Evolutionary conservation across 2,797 vertebrate genomes (phyloP), one percentile per base, ranked within the genome.

Genomic region (Karalla daura): DNA sequence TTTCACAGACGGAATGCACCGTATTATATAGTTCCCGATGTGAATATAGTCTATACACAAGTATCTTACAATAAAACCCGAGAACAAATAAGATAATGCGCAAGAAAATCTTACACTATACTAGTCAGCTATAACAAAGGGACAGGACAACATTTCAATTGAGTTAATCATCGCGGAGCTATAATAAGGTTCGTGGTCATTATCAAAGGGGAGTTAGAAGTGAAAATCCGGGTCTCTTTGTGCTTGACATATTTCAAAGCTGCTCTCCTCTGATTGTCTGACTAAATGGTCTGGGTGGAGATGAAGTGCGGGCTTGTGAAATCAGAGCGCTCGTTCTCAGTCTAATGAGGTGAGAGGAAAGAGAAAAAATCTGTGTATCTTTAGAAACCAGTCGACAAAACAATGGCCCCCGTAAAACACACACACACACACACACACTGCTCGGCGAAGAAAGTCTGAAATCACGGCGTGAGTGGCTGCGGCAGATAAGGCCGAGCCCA

Each of bases 401-500:
- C 93, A 94, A 94, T 94, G 86, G 90, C 56, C 88, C 51, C 83
- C 89, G 85, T 89, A 85, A 89, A 89, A 56, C 44, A 50, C 39
- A 50, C 53, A 69, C 59, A 20, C n/a, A 37, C 35, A 53, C 63
- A 62, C 61, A 67, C 51, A 56, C 59, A 66, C 70, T 74, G 63
- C 47, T 63, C 43, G 73, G 58, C 63, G 83, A 89, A 90, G 87
- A 89, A 93, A 88, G 83, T 86, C 89, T 85, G 85, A 92, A 94
- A 94, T 94, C 94, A 91, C 89, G 63, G 91, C 88, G 87, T 92
- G 94, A 92, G 91, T 94, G 94, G 89, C 79, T 81, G 77, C 83
- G 59, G 86, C 37, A 93, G 94, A 94, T 94, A 94, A 94, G 93
- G 60, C 59, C 55, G 78, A 70, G 74, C 63, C 83, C 74, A 82